These are phyloP conservation scores for Lichenostomus cassidix DNA, from an alignment of 2,113 vertebrate genomes.

Conservation along the genomic window DNA sequence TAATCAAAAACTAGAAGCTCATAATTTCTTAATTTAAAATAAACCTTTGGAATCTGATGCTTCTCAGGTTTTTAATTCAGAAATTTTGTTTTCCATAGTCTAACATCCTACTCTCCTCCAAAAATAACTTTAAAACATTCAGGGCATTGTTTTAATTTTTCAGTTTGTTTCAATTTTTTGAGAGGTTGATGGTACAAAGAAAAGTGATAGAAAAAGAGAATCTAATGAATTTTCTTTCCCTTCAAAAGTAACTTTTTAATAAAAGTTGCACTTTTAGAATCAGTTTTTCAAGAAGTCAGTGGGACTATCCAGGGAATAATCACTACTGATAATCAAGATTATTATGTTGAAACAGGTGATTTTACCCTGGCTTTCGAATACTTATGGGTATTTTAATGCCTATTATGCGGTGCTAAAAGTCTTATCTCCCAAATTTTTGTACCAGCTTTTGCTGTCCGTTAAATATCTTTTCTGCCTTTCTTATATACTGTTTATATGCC, in stretches of 20 bases:
- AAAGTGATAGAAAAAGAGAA: background rate
- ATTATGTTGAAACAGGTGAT: background rate
- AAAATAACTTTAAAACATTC: background rate
- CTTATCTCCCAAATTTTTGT: background rate
- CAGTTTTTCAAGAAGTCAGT: background rate
- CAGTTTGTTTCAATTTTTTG: background rate
- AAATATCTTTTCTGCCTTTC: background rate
- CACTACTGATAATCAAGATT: background rate
- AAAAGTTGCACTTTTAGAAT: background rate
- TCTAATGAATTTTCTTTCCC: background rate
- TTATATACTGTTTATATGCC: background rate
- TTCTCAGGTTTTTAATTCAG: background rate
- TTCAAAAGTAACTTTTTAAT: background rate
- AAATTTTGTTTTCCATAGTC: background rate
- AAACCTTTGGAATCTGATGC: background rate
- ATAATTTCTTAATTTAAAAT: background rate
- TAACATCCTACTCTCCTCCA: background rate
- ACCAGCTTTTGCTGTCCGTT: background rate
- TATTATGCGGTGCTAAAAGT: background rate
- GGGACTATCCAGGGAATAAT: background rate
- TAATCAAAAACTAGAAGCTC: background rate
- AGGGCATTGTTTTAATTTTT: background rate
- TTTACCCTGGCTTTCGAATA: background rate
- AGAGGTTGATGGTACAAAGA: background rate
- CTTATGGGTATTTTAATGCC: background rate